A percentile compares a stretch with the other conserved stretches of the same genome.
Conservation (phyloP, 2,113 vertebrate species). For the Forbesichthys agassizii region DNA sequence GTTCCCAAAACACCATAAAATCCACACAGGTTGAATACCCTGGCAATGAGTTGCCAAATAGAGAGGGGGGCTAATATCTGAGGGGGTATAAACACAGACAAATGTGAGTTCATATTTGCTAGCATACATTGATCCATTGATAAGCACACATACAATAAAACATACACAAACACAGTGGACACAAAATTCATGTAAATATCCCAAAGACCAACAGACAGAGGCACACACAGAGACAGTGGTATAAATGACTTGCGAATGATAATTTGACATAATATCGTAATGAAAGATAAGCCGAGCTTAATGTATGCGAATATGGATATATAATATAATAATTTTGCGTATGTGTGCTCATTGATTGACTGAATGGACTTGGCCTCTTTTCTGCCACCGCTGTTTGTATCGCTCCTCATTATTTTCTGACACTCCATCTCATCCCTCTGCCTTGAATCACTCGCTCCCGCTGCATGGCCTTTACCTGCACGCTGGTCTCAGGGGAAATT, state of each 20-base stretch:
- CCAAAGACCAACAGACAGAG: not conserved
- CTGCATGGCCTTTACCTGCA: slow-evolving; percentile 73
- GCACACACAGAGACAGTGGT: not conserved
- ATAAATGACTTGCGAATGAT: slow-evolving; percentile 34
- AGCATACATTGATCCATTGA: not conserved
- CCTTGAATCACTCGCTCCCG: slow-evolving; percentile 22
- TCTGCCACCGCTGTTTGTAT: slow-evolving; percentile 48
- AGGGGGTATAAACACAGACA: slow-evolving; percentile 32
- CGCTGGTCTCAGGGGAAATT: slow-evolving; percentile 75
- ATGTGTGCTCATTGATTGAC: slow-evolving; percentile 32
- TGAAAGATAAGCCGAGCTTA: slow-evolving; percentile 69
- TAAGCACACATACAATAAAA: slow-evolving; percentile 4
- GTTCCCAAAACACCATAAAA: slow-evolving; percentile 79
- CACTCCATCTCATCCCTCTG: slow-evolving; percentile 27
- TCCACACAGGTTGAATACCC: slow-evolving; percentile 70
- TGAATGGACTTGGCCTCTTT: slow-evolving; percentile 36
- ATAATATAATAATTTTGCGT: slow-evolving; percentile 8
- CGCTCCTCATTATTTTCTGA: slow-evolving; percentile 72
- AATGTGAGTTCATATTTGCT: not conserved
- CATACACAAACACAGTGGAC: not conserved
- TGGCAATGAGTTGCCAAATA: slow-evolving; percentile 71
- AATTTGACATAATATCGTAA: slow-evolving; percentile 67
- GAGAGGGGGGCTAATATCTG: slow-evolving; percentile 56
- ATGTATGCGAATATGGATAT: slow-evolving; percentile 65
- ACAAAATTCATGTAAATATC: not conserved